Evolutionary conservation across 2,113 vertebrate genomes (phyloP), one percentile per base, ranked within the genome.

Genomic region (Myanophis thanlyinensis): DNA sequence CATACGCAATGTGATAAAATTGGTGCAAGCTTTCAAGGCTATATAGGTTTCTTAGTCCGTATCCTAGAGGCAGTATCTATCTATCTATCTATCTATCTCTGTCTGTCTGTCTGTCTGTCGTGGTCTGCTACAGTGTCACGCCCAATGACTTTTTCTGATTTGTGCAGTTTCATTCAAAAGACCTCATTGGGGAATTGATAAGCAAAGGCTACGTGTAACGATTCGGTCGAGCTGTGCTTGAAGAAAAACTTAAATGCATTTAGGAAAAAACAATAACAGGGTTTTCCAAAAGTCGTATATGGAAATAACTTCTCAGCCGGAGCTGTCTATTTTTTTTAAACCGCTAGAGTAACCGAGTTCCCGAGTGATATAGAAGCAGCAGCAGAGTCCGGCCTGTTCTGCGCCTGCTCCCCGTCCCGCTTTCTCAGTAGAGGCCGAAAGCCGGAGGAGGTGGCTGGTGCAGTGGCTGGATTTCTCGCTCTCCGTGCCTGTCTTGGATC

Each of bases 341-440:
- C 27, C 22, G 23, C 53, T 30, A 12, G 3, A 44, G 9, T 44
- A 27, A 53, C 9, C 0, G 22, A n/a, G 23, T 40, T 5, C 20
- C 30, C 86, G 13, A n/a, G 30, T 20, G 30, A n/a, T n/a, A 48
- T 15, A n/a, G 22, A 6, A 35, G 91, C 0, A 23, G 20, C 47
- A 20, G 15, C 52, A 0, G 52, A 1, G 46, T 27, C n/a, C 25
- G 47, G 40, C 90, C 13, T 8, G 56, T 30, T 93, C 84, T 92
- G 94, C 95, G 95, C 93, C 80, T 95, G 96, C 94, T 93, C 93
- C 35, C 35, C 48, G 1, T n/a, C 20, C 4, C 30, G 30, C 22
- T 53, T 88, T 52, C 90, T 49, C 6, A 53, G 49, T 12, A 9
- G 90, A 23, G 49, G 22, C 85, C 0, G 62, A 54, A 20, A 35